phyloP scores from a whole-genome alignment of 2,113 vertebrate species.

The Gymnarchus niloticus region DNA sequence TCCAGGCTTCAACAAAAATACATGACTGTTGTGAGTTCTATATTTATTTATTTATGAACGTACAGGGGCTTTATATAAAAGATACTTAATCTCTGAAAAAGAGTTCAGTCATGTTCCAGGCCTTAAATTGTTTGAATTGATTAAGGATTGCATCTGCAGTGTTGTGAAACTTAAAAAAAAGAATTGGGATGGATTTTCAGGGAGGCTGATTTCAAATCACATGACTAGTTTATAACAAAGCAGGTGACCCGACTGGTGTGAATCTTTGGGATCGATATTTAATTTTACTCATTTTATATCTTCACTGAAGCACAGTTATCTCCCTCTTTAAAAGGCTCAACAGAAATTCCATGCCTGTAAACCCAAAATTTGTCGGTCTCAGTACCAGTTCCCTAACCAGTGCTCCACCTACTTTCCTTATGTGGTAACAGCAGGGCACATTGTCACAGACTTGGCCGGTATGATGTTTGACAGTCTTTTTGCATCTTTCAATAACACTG shows the following conservation, averaged over 20 bases:
- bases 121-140: neutral
- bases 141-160: neutral
- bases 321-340: neutral
- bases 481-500: neutral
- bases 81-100: neutral
- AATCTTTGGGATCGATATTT: neutral
- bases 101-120: neutral
- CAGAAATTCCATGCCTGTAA: constrained; percentile 6
- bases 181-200: neutral
- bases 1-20: constrained; percentile 36
- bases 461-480: neutral
- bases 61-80: neutral
- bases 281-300: neutral
- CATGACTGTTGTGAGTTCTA: neutral
- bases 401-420: neutral
- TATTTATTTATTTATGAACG: neutral
- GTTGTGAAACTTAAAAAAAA: neutral
- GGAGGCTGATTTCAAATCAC: neutral
- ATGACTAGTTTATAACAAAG: neutral
- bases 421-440: neutral
- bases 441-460: neutral
- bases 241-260: neutral
- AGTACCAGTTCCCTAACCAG: neutral
- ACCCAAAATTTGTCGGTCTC: neutral
- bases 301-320: too few relatives aligned